phyloP scores from a whole-genome alignment of 1,140 invertebrate genomes.

The Musca vetustissima region DNA sequence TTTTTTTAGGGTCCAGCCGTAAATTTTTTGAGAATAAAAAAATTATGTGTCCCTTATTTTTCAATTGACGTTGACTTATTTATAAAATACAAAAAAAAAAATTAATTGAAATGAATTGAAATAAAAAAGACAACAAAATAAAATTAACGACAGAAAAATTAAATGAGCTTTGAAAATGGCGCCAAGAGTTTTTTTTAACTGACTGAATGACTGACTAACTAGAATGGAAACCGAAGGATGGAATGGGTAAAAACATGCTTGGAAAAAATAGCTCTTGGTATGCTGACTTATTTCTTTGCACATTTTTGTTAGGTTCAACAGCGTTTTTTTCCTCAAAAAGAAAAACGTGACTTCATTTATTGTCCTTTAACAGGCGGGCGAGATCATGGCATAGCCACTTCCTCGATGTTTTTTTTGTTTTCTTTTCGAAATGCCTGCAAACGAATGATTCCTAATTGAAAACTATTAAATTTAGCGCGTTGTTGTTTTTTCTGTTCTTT shows the following conservation, averaged over 20 bases:
- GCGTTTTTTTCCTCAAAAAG: background rate
- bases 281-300: background rate
- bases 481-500: background rate
- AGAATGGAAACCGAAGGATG: background rate
- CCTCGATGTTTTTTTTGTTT: slow-evolving; percentile 25
- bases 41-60: too few species aligned
- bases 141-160: slow-evolving; percentile 20
- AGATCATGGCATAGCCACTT: slow-evolving; percentile 17
- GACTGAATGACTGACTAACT: too few species aligned
- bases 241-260: background rate
- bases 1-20: too few species aligned
- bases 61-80: too few species aligned
- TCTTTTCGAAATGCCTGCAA: slow-evolving; percentile 44
- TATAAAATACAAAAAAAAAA: too few species aligned
- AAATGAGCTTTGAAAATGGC: slow-evolving; percentile 24
- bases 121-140: background rate
- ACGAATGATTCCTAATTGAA: slow-evolving; percentile 55
- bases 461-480: slow-evolving; percentile 52
- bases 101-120: too few species aligned
- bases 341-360: slow-evolving; percentile 53
- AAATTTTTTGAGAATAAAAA: too few species aligned
- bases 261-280: slow-evolving; percentile 14
- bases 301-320: background rate
- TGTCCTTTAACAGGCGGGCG: slow-evolving; percentile 37
- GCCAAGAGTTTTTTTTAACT: slow-evolving; percentile 6